These are phyloP conservation scores for Lasioglossum malachurum DNA, from an alignment of 2,888 invertebrate genomes.

Conservation along the genomic window DNA sequence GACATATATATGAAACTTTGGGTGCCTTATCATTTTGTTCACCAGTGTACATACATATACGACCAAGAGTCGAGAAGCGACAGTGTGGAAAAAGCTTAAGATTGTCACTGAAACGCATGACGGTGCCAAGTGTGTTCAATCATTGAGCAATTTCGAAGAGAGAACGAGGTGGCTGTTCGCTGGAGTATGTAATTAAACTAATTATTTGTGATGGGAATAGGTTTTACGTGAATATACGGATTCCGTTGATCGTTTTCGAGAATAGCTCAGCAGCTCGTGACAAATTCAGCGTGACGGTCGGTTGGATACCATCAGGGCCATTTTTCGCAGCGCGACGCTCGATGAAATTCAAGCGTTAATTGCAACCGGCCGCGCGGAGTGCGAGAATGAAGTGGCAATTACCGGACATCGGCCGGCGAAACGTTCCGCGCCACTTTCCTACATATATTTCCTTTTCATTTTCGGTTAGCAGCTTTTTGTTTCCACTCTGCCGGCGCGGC, in stretches of 20 bases:
- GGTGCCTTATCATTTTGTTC: too few species aligned
- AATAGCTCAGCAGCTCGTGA: not conserved
- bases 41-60: too few species aligned
- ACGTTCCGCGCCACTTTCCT: constrained; percentile 20
- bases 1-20: too few species aligned
- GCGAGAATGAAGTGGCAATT: constrained; percentile 68
- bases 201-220: not conserved
- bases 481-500: not conserved
- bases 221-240: not conserved
- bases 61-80: too few species aligned
- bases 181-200: not conserved
- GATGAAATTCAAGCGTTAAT: constrained; percentile 65
- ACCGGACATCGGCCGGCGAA: constrained; percentile 46
- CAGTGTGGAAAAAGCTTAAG: not conserved
- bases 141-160: not conserved
- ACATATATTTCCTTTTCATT: not conserved
- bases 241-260: not conserved
- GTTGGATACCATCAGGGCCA: not conserved
- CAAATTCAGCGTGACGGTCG: constrained; percentile 4
- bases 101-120: not conserved
- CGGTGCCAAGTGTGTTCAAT: not conserved
- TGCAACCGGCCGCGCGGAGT: constrained; percentile 54
- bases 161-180: not conserved
- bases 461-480: not conserved
- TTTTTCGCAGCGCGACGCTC: constrained; percentile 12